Base-by-base conservation (phyloP, 2,113 vertebrate genomes). In the Struthio camelus region DNA sequence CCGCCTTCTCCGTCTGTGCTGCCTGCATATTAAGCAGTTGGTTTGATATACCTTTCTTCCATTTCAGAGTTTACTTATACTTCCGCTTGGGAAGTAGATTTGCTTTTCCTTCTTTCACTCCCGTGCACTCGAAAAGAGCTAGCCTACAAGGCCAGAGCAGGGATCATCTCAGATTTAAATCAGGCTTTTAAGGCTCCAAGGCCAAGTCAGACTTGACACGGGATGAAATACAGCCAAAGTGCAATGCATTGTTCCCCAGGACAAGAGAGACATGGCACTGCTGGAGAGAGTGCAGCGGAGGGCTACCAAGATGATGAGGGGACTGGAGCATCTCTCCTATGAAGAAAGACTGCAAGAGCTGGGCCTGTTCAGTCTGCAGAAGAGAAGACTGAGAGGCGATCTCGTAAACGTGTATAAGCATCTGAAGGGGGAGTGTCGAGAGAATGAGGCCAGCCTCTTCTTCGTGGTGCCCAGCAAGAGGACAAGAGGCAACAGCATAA, bases 21-120 rank as follows among this genome's bases (percentile, higher is more conserved):
- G 89, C 85, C 42, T 94, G 87, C 81, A 94, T 94, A 78, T 87
- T 94, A 82, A 96, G 62, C 32, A 48, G 32, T 88, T 73, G 64
- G 12, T 3, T 95, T 88, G 85, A 76, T 80, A 89, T 59, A 20
- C 38, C 6, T 7, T 69, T 81, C 46, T 67, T 83, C 58, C 3
- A 65, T 85, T 93, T 78, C 64, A 79, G 66, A 78, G 42, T 87
- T 96, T 78, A n/a, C 40, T 82, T 82, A 32, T 70, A 23, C n/a
- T 89, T 92, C 77, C 67, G 10, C 36, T 77, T 72, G 34, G 46
- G 18, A 91, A 80, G 38, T 62, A 78, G 10, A 9, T 13, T 71
- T 94, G 85, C 28, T 77, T 10, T 67, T 65, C 30, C 30, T 44
- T 70, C 85, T 69, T 66, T 53, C 25, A 70, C 42, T 27, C 9